Evolutionary conservation across 1,140 invertebrate genomes (phyloP).

Genomic region (Pomacea maculata): DNA sequence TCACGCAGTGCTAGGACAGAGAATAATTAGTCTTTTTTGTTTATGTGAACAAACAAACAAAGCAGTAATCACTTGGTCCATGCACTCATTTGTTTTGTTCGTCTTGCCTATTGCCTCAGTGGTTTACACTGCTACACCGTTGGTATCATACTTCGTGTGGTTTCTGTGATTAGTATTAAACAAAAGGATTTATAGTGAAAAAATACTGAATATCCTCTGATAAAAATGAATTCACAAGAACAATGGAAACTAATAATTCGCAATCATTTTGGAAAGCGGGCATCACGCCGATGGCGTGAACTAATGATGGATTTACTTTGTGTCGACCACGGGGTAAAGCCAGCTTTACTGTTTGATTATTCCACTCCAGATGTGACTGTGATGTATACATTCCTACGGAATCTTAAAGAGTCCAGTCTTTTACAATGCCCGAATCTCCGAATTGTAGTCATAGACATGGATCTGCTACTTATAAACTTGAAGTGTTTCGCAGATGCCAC

Average conservation of each 20-base stretch:
- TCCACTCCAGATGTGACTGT: neutral
- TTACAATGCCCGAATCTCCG: neutral
- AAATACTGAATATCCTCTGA: too few species aligned
- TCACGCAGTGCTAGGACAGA: too few species aligned
- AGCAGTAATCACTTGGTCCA: too few species aligned
- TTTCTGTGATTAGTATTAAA: too few species aligned
- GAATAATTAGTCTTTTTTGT: too few species aligned
- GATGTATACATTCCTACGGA: neutral
- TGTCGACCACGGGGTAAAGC: slow-evolving; percentile 17
- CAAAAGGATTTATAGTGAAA: too few species aligned
- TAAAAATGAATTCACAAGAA: too few species aligned
- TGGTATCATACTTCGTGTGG: too few species aligned
- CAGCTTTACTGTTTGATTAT: slow-evolving; percentile 20
- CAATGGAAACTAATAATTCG: neutral
- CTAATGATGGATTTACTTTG: slow-evolving; percentile 3
- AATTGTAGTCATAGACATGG: slow-evolving; percentile 5
- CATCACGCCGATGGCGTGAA: neutral
- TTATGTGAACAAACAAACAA: too few species aligned
- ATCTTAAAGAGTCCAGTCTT: neutral
- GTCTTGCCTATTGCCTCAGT: too few species aligned
- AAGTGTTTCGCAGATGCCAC: neutral
- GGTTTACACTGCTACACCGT: too few species aligned
- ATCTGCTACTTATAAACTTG: slow-evolving; percentile 9
- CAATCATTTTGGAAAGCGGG: neutral
- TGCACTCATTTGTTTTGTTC: too few species aligned